Evolutionary conservation across 2,797 vertebrate genomes (phyloP), one percentile per base, ranked within the genome.

Genomic region (Hyperoplus lanceolatus): DNA sequence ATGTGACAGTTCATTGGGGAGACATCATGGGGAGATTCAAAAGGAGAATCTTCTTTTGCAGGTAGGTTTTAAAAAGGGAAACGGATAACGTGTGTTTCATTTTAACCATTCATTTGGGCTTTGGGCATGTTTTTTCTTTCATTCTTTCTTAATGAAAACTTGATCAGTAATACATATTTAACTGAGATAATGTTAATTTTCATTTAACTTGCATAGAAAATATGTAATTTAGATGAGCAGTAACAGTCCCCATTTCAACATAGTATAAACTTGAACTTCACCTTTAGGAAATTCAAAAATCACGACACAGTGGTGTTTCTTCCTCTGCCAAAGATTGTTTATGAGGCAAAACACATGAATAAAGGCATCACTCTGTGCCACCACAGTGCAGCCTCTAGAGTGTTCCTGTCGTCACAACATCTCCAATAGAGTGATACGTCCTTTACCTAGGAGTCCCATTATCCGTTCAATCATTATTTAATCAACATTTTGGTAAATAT

Each of bases 1-100:
- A 97, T 97, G 95, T 95, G 95, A 96, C 94, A 90, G 95, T 94
- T 96, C 91, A 82, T 90, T 81, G 90, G 89, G 92, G 74, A 81
- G 80, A 91, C 90, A 92, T 96, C 91, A 82, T 87, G 89, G 66
- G 18, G 77, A 75, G 88, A 91, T 82, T 83, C 70, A 76, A 82
- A 77, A 67, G 61, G 71, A 83, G 77, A 59, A 53, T 21, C 12
- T 41, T 70, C 36, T 87, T 71, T 69, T 73, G 57, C 73, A 80
- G 73, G 89, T 84, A 41, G 75, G 55, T 87, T 87, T 85, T 79
- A 55, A 89, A 89, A 82, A 45, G 59, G 57, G 38, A 62, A 75
- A 77, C 56, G 80, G 68, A 70, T 53, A 69, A 74, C 65, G 68
- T 87, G 79, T 72, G 60, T 76, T 61, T 75, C 72, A 79, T 68